phyloP scores from a whole-genome alignment of 53 echinoderm and acorn worm species.

The Holothuria scabra region DNA sequence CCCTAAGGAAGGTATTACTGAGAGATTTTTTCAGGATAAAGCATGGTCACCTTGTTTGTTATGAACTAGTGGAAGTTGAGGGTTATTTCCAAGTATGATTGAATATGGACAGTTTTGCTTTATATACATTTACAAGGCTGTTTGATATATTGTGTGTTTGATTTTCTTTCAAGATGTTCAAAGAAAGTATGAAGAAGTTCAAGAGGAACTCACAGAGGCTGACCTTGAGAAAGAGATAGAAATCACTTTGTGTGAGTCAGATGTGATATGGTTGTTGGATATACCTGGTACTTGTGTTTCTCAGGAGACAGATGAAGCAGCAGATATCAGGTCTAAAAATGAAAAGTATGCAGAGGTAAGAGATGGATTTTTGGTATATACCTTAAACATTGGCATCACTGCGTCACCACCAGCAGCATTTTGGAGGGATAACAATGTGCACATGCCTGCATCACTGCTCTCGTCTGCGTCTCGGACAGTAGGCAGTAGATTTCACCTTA shows the following conservation, averaged over 20 bases:
- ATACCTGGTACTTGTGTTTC: slow-evolving; percentile 80
- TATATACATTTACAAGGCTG: not conserved
- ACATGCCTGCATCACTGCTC: no score
- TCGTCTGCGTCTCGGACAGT: no score
- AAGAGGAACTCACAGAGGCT: slow-evolving; percentile 80
- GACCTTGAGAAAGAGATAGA: slow-evolving; percentile 80
- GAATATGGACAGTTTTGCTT: no score
- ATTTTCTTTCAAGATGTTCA: slow-evolving; percentile 69
- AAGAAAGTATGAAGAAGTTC: slow-evolving; percentile 80
- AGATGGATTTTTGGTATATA: no score
- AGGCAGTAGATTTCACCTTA: no score
- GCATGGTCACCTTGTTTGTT: no score
- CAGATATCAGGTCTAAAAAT: slow-evolving; percentile 67
- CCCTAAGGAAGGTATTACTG: no score
- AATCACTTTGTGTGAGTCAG: slow-evolving; percentile 82
- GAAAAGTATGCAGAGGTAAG: slow-evolving; percentile 96
- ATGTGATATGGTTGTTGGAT: slow-evolving; percentile 92
- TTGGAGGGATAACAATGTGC: no score
- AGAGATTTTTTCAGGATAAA: no score
- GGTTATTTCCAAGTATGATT: not conserved
- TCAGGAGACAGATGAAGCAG: slow-evolving; percentile 87
- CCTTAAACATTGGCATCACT: no score
- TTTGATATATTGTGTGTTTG: not conserved
- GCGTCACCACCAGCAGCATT: no score
- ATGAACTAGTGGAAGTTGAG: not conserved